These are phyloP conservation scores for Orthosia incerta DNA, from an alignment of 2,888 invertebrate species.

Conservation along the genomic window DNA sequence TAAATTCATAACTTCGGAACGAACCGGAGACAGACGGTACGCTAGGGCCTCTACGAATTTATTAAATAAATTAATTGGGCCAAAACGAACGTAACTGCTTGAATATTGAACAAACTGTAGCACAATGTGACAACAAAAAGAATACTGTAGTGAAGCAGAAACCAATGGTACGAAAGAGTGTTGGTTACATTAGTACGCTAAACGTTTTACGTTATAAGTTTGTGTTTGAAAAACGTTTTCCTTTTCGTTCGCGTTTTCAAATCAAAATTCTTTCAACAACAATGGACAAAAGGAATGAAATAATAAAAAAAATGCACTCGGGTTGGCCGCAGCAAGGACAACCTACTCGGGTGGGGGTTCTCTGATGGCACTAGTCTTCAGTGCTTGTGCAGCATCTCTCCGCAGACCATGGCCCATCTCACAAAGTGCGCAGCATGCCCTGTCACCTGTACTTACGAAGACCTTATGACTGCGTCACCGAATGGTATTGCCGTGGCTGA, in stretches of 20 bases:
- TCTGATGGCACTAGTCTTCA: no score
- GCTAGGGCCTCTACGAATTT: conserved; percentile 83
- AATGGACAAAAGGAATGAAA: conserved; percentile 36
- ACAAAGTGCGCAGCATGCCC: no score
- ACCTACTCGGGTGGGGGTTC: no score
- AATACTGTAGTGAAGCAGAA: not conserved
- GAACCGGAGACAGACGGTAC: conserved; percentile 84
- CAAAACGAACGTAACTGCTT: conserved; percentile 81
- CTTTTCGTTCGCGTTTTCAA: conserved; percentile 17
- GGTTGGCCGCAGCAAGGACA: no score
- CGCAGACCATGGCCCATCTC: no score
- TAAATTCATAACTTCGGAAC: conserved; percentile 88
- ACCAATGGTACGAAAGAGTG: not conserved
- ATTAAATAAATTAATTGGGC: conserved; percentile 89
- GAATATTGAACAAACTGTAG: conserved; percentile 75
- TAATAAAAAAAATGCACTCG: no score
- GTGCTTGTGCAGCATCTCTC: no score
- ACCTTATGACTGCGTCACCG: no score
- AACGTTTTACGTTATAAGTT: not conserved
- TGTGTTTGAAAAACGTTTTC: conserved; percentile 1
- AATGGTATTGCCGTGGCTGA: no score
- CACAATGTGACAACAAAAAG: conserved; percentile 20
- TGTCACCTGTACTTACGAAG: no score
- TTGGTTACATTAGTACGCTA: conserved; percentile 4
- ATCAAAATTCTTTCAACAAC: conserved; percentile 36